Evolutionary conservation across 2,113 vertebrate genomes (phyloP).

Genomic region (Spermophilus dauricus): DNA sequence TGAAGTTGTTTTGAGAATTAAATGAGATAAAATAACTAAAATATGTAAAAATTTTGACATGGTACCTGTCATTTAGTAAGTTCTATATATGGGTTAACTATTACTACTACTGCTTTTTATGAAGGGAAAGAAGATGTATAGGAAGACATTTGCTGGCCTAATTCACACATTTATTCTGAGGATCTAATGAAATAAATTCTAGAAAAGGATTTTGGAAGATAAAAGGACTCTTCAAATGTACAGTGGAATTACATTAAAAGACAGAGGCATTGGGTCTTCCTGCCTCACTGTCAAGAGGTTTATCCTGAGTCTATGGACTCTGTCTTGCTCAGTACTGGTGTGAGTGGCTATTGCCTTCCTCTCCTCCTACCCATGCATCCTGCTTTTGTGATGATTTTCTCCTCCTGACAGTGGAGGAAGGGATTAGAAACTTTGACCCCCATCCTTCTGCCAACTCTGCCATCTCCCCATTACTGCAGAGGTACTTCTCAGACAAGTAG

Average conservation of each 20-base stretch:
- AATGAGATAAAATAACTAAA: constrained; percentile 20
- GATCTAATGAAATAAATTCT: constrained; percentile 21
- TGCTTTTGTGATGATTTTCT: not conserved
- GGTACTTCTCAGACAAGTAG: not conserved
- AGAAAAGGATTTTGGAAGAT: constrained; percentile 48
- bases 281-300: not conserved
- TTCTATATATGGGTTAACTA: not conserved
- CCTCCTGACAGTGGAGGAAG: constrained; percentile 14
- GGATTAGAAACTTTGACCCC: constrained; percentile 9
- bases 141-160: not conserved
- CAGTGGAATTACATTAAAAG: constrained; percentile 32
- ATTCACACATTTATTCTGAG: not conserved
- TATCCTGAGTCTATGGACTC: not conserved
- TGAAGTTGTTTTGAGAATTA: not conserved
- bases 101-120: not conserved
- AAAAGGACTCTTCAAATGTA: constrained; percentile 14
- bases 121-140: not conserved
- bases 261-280: not conserved
- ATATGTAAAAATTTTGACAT: constrained; percentile 19
- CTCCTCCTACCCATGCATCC: not conserved
- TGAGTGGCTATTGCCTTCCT: not conserved
- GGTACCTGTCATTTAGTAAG: not conserved
- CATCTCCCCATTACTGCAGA: not conserved
- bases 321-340: not conserved
- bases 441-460: not conserved